These are phyloP conservation scores for Iguana delicatissima DNA, from an alignment of 2,797 vertebrate species.

Conservation along the genomic window DNA sequence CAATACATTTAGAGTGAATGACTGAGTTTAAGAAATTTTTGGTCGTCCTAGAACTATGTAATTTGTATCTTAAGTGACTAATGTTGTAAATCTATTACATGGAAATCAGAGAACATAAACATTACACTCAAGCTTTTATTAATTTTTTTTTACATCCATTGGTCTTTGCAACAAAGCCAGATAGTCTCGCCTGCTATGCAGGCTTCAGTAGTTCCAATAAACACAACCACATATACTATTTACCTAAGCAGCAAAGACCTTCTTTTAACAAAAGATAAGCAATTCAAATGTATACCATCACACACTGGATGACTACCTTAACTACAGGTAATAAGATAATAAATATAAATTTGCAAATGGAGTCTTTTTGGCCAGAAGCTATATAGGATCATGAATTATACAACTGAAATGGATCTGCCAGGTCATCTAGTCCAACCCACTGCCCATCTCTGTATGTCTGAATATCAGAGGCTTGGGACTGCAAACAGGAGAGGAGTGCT, in stretches of 20 bases:
- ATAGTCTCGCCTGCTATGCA: background rate
- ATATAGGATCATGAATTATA: background rate
- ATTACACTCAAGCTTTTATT: background rate
- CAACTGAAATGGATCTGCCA: background rate
- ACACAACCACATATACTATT: background rate
- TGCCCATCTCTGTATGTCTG: too few relatives aligned
- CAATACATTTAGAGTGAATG: conserved; percentile 23
- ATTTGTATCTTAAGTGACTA: background rate
- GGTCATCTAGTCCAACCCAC: background rate
- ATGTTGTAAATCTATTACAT: background rate
- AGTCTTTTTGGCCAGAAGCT: background rate
- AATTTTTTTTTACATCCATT: background rate
- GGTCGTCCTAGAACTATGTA: conserved; percentile 12
- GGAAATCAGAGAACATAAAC: background rate
- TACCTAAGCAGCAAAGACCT: background rate
- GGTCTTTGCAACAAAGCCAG: background rate
- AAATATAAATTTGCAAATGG: background rate
- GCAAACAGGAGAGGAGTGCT: background rate
- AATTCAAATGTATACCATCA: background rate
- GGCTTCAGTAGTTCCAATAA: conserved; percentile 2
- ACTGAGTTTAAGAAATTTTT: conserved; percentile 13
- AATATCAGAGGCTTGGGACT: too few relatives aligned
- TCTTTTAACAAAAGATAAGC: background rate
- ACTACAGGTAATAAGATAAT: background rate
- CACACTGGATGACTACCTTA: background rate